Evolutionary conservation across 1,140 invertebrate genomes (phyloP), one percentile per base, ranked within the genome.

Genomic region (Drosophila kanapiae): DNA sequence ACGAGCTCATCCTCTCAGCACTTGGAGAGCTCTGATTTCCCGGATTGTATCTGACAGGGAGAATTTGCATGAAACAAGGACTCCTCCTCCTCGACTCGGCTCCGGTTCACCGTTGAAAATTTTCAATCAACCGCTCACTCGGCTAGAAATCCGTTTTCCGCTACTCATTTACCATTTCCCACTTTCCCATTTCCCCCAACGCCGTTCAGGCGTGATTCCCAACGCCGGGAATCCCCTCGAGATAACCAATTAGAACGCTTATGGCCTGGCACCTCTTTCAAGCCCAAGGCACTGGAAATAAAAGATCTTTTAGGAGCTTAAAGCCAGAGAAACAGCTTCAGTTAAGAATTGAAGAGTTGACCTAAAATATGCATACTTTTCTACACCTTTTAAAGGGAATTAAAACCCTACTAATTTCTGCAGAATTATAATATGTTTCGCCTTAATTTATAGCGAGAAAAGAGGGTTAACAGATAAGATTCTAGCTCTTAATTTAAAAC

Each of bases 121-220:
- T 78, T 75, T 90, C 84, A 90, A 87, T 88, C 85, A 78, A 57
- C 37, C 43, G 70, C 49, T 75, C 78, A 75, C 27, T 87, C 77
- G 84, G 40, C 72, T 72, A 84, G 80, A 87, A 84, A 87, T 87
- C 85, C 84, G 80, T 87, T 87, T 87, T 87, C 85, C 85, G 80
- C 80, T 75, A 68, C 64, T 90, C 84, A 70, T 84, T 88, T 83
- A 67, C 65, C 60, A 74, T 80, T 81, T 70, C 4, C 65, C 60
- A 69, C 51, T 51, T 53, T 64, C 18, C 68, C 48, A 45, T 35
- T 56, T 40, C 10, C 67, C 51, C 51, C 35, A 6, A 18, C 10
- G 35, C 35, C 62, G 65, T 42, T 80, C 49, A 49, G 37, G 48
- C 31, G 31, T 38, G 49, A 51, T 70, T 76, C 60, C 60, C 61